Evolutionary conservation across 2,888 invertebrate genomes (phyloP), one percentile per base, ranked within the genome.

Genomic region (Mimas tiliae): DNA sequence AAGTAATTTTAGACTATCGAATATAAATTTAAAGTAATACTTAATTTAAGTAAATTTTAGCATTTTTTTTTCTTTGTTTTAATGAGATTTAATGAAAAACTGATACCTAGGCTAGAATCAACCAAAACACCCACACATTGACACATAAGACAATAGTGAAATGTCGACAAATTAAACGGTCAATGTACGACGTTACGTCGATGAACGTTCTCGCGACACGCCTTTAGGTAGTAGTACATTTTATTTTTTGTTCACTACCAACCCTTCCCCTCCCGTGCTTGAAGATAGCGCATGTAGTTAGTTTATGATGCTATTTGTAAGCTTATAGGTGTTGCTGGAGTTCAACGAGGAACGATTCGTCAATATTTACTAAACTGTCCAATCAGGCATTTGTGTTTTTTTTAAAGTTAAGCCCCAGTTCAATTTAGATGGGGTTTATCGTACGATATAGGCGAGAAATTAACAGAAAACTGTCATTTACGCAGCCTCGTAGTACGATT

Each of bases 281-380:
- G 74, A 70, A 80, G 77, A 76, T 86, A 83, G 84, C 78, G 84
- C 88, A 86, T 85, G 85, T 84, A 86, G 86, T 80, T 86, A 83
- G 83, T 72, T 33, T 75, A 74, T 79, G 72, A 66, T 73, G 72
- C 74, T 74, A 58, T 72, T 68, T 73, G 68, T 19, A 69, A 67
- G 71, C 75, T 77, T 76, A 27, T 69, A 74, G 51, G 69, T 70
- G 16, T 67, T 45, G 67, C 72, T 63, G 66, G 62, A 63, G 12
- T 38, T 47, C 48, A 21, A 19, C 42, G 38, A 33, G 11, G 27
- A 11, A 38, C 42, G 19, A 8, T 50, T 50, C 50, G 19, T 1
- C 50, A 7, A 38, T 7, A 38, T 9, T 38, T 38, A 38, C 34
- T 34, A 7, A 34, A 34, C 34, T 7, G 34, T 3, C 3, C 7